Conservation (phyloP, 1,140 invertebrate species). For the Cepaea nemoralis region DNA sequence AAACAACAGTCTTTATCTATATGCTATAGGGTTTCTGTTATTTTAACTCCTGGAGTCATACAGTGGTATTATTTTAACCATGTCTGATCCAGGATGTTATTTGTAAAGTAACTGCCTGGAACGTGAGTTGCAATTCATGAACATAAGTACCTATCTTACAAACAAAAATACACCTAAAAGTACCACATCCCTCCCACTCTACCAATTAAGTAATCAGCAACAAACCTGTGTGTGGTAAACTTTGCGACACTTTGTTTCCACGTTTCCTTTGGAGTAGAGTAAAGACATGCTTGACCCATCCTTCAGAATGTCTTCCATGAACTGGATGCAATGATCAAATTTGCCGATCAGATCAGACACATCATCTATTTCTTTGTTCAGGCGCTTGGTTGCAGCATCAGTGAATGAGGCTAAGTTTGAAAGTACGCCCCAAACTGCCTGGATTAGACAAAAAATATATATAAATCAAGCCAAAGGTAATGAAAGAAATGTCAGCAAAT, state of each 20-base stretch:
- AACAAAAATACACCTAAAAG: no score
- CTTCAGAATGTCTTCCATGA: conserved; percentile 83
- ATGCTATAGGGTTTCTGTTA: no score
- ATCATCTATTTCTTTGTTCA: conserved; percentile 82
- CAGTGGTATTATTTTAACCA: no score
- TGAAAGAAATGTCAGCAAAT: no score
- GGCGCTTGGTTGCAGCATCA: conserved; percentile 48
- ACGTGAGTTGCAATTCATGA: no score
- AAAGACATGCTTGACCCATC: conserved; percentile 85
- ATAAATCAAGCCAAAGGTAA: no score
- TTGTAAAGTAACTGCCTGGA: no score
- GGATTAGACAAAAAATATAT: background rate
- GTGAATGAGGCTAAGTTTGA: conserved; percentile 45
- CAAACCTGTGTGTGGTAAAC: conserved; percentile 43
- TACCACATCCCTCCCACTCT: no score
- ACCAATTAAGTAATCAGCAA: background rate
- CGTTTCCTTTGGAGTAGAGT: conserved; percentile 45
- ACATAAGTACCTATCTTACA: no score
- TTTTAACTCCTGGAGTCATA: no score
- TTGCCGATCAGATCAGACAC: conserved; percentile 48
- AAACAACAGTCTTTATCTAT: no score
- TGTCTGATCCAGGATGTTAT: no score
- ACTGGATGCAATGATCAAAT: conserved; percentile 85
- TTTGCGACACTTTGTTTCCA: conserved; percentile 48
- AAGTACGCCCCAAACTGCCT: conserved; percentile 44